Evolutionary conservation across 2,113 vertebrate species (phyloP), one percentile per base, ranked within the genome.

Genomic region (Azemiops feae): DNA sequence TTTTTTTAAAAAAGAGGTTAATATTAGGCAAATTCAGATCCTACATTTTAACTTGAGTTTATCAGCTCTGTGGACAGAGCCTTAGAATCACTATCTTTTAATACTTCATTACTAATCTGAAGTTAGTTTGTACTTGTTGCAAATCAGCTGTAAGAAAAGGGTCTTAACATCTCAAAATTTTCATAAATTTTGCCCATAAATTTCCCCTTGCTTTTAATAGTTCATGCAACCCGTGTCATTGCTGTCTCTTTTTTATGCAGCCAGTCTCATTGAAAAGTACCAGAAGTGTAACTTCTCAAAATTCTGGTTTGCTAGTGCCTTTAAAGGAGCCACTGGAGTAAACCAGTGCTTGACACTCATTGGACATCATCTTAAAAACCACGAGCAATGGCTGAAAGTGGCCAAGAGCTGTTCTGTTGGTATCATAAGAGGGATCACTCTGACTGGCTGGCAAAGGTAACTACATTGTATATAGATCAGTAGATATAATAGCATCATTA

Each of bases 371-470:
- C 97, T 99, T 39, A 97, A 98, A 69, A 99, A 99, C 96, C 98
- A 99, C 5, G 74, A 98, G 3, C 98, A 97, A 93, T 99, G 99
- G 99, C 97, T 99, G 89, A 95, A 98, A 93, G 99, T 99, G 96
- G 98, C 98, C 0, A 96, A 96, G n/a, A 94, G 94, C 0, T 91
- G 96, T 90, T 98, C 98, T 0, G 6, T 92, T 0, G 96, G 93
- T 0, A 8, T 30, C 2, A 96, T 99, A 1, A 97, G 97, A 95
- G 99, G 99, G 60, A 98, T 99, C 5, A 96, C 98, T 0, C 96
- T 99, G 92, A 99, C 99, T 0, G 99, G 99, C 96, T 99, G 99
- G 99, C 99, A 99, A 95, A 99, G 99, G 99, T 99, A 96, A 97
- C 90, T 90, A 47, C 93, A 94, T 12, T 10, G 30, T 58, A 85